Evolutionary conservation across 2,888 invertebrate genomes (phyloP), one percentile per base, ranked within the genome.

Genomic region (Gisinianus flammeolus): DNA sequence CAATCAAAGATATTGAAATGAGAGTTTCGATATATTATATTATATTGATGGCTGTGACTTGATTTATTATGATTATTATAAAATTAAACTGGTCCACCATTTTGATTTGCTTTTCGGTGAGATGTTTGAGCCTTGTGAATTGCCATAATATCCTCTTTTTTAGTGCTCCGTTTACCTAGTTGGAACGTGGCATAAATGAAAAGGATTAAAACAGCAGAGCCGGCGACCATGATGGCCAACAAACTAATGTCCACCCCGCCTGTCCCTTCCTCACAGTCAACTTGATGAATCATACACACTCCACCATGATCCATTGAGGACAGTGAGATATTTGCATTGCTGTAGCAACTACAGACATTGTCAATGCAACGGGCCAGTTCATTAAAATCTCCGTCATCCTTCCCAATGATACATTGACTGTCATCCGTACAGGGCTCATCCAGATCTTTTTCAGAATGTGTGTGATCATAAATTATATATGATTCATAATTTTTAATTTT

Each of bases 351-450:
- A 22, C 68, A 68, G 4, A 5, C 6, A 22, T 35, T 35, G 24
- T 68, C 31, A 31, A 33, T 33, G 22, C 68, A 68, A 5, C 35
- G 33, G 4, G 33, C 33, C 68, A 68, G 12, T 4, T 31, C 33
- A 35, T 68, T 68, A 6, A 19, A n/a, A 0, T n/a, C 4, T 2
- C 22, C 31, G 16, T n/a, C n/a, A n/a, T 35, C 35, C 31, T 31
- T n/a, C 12, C 5, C 68, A 68, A 68, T n/a, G 22, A 35, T 68
- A 22, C 68, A 68, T 16, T 68, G 35, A 68, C 35, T n/a, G 22
- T 68, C 68, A 3, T 8, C 2, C 2, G 35, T 6, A 24, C 68
- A 68, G 2, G 68, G 22, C 10, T 33, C 22, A n/a, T 35, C 68
- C 2, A 35, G 24, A 12, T 22, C 35, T 68, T 68, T 68, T 33